A percentile compares a stretch with the other conserved stretches of the same genome.
Evolutionary conservation across 1,140 invertebrate genomes (phyloP).

Genomic region (Luehdorfia chinensis): DNA sequence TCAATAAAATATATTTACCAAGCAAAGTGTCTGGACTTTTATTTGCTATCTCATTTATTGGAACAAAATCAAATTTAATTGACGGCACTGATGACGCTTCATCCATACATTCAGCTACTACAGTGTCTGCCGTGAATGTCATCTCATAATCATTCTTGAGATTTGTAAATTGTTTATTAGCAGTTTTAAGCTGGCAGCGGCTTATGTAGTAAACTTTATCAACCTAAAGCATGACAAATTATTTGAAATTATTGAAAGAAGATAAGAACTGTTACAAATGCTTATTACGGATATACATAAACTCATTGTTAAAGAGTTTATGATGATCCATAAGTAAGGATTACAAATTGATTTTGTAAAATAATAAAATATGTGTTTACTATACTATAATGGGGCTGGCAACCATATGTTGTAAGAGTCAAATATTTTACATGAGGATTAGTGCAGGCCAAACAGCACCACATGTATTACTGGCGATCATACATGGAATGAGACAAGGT

Average conservation of each 20-base stretch:
- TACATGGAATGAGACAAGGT: no score
- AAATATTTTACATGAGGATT: no score
- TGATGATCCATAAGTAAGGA: no score
- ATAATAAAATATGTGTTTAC: background rate
- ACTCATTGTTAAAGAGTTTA: no score
- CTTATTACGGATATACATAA: no score
- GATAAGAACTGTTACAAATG: no score
- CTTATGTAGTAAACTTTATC: constrained; percentile 94
- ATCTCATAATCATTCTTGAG: constrained; percentile 98
- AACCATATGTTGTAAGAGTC: no score
- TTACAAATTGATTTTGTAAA: constrained; percentile 2
- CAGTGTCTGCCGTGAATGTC: constrained; percentile 89
- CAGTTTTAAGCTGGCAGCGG: constrained; percentile 89
- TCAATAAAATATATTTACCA: constrained; percentile 79
- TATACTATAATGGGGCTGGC: background rate
- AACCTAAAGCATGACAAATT: constrained; percentile 75
- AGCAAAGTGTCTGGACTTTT: constrained; percentile 83
- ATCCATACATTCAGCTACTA: constrained; percentile 84
- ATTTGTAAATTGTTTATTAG: constrained; percentile 92
- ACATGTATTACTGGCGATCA: no score
- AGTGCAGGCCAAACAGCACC: no score
- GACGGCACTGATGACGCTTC: constrained; percentile 82
- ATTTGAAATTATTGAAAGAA: no score
- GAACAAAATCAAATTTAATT: constrained; percentile 89
- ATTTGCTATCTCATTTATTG: constrained; percentile 86